Evolutionary conservation across 2,888 invertebrate genomes (phyloP).

Genomic region (Nymphalis polychloros): DNA sequence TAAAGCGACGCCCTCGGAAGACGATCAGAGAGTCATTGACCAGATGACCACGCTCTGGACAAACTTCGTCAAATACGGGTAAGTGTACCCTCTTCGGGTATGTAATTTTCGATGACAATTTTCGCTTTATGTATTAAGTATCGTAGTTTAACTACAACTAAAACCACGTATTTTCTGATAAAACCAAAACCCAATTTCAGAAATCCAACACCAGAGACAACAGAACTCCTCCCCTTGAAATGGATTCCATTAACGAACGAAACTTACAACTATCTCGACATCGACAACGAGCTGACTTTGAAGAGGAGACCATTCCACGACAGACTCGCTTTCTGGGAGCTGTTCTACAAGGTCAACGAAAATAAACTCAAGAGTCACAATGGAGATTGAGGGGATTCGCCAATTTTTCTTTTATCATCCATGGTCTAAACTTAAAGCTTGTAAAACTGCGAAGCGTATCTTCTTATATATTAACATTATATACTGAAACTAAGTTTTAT

Average conservation of each 20-base stretch:
- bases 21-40: slow-evolving; percentile 52
- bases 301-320: slow-evolving; percentile 45
- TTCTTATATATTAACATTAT: no score
- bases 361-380: slow-evolving; percentile 17
- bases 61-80: slow-evolving; percentile 49
- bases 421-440: no score
- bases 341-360: slow-evolving; percentile 48
- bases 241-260: slow-evolving; percentile 52
- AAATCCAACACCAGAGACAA: slow-evolving; percentile 53
- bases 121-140: no score
- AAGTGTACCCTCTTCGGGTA: neutral
- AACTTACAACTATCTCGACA: slow-evolving; percentile 45
- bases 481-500: no score
- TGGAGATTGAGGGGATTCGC: neutral
- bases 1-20: slow-evolving; percentile 38
- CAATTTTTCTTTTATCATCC: neutral
- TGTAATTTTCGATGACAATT: no score
- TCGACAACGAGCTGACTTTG: slow-evolving; percentile 42
- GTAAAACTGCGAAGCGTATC: no score
- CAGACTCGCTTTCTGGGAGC: slow-evolving; percentile 54
- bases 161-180: no score
- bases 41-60: slow-evolving; percentile 50
- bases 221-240: slow-evolving; percentile 50
- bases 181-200: no score
- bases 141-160: no score